Percentiles rank a stretch among this genome's conserved stretches.
phyloP scores from a whole-genome alignment of 2,113 vertebrate species.

The Amphiprion ocellaris region DNA sequence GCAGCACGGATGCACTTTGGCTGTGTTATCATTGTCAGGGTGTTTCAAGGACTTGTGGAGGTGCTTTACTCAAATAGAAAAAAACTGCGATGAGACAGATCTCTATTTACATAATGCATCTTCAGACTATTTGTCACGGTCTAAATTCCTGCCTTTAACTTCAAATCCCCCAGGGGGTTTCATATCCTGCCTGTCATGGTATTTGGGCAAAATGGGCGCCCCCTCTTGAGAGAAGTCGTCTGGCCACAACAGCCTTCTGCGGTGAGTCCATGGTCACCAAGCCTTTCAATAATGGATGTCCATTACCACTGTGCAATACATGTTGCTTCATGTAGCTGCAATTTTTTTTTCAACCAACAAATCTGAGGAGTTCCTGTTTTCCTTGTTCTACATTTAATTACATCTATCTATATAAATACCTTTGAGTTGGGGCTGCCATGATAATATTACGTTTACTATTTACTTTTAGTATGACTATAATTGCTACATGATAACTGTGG shows the following conservation, averaged over 20 bases:
- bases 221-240: slow-evolving; percentile 88
- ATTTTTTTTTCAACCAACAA: no score
- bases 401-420: no score
- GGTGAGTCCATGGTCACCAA: slow-evolving; percentile 74
- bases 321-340: no score
- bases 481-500: no score
- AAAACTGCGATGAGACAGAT: no score
- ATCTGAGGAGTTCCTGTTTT: no score
- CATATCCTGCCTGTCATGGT: slow-evolving; percentile 94
- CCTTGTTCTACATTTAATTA: no score
- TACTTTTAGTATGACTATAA: no score
- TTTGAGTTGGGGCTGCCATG: no score
- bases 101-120: neutral
- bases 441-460: no score
- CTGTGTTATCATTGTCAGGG: slow-evolving; percentile 91
- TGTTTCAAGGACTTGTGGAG: slow-evolving; percentile 94
- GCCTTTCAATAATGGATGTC: neutral
- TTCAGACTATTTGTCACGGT: neutral
- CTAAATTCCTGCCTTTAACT: neutral
- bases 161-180: slow-evolving; percentile 86
- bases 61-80: slow-evolving; percentile 63
- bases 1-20: slow-evolving; percentile 91
- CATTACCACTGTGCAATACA: neutral
- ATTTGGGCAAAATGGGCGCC: slow-evolving; percentile 94
- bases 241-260: slow-evolving; percentile 91